A percentile compares a stretch with the other conserved stretches of the same genome.
Conservation (phyloP, 2,113 vertebrate genomes). For the Daphoenositta chrysoptera region DNA sequence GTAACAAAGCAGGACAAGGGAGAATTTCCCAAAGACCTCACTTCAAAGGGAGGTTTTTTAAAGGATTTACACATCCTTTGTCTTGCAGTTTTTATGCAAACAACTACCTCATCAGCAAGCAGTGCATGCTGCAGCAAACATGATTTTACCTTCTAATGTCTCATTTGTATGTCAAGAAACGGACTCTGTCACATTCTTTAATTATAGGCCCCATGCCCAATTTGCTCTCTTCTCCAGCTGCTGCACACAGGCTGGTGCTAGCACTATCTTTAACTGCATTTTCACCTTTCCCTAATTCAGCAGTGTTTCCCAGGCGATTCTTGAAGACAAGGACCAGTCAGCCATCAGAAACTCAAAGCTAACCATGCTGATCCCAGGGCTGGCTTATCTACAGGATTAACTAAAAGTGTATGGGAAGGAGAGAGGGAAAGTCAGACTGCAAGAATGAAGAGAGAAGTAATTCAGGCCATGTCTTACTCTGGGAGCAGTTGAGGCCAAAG, state of each 20-base stretch:
- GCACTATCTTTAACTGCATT: neutral
- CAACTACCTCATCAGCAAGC: neutral
- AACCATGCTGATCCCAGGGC: neutral
- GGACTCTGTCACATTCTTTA: neutral
- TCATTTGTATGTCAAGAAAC: neutral
- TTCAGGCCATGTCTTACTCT: slow-evolving; percentile 66
- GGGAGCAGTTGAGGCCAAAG: slow-evolving; percentile 80
- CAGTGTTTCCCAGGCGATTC: neutral
- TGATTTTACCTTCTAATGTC: neutral
- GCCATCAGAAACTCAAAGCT: neutral
- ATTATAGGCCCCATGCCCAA: neutral
- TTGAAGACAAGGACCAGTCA: neutral
- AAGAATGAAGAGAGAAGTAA: neutral
- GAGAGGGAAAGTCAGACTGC: neutral
- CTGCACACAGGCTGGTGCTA: neutral
- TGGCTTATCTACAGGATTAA: neutral
- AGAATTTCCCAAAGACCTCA: neutral
- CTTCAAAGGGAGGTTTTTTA: neutral
- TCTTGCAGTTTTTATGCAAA: neutral
- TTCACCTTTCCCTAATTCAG: neutral
- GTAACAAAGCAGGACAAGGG: neutral
- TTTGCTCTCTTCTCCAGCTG: neutral
- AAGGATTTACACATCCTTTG: neutral
- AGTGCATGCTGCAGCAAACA: neutral
- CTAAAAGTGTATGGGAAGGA: neutral